Evolutionary conservation across 2,113 vertebrate species (phyloP), one percentile per base, ranked within the genome.

Genomic region (Ophiodon elongatus): DNA sequence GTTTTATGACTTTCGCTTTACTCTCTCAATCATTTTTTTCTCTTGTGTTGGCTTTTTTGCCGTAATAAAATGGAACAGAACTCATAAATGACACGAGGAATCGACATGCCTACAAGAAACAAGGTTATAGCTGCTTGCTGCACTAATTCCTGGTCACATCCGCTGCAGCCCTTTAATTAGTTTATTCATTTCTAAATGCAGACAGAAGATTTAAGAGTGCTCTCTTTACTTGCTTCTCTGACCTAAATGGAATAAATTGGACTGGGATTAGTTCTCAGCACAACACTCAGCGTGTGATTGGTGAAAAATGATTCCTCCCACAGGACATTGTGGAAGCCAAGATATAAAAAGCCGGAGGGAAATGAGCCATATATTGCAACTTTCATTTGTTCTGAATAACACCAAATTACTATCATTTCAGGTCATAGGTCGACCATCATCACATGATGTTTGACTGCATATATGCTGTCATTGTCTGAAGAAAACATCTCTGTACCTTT

Each of bases 231-330:
- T 88, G 74, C 83, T 91, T 85, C 88, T 80, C 79, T 91, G 92
- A 92, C 93, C 93, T 89, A 91, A 94, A 92, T 94, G 87, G 88
- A 88, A 89, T 86, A 88, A 92, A 95, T 93, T 93, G 87, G 86
- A 83, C 82, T 85, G 85, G 88, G 87, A 94, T 93, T 93, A 90
- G 89, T 92, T 93, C 87, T 89, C 68, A 17, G 78, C 80, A 83
- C 67, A 85, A 83, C 75, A 80, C 85, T 80, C 72, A 15, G 68
- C 39, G 67, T 84, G 87, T 69, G 91, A 86, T 83, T 82, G 76
- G 81, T 70, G 73, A 86, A 84, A 91, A 90, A 74, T 79, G 60
- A 85, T 84, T 91, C 78, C 69, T 84, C 85, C 76, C 50, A 27
- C 29, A 47, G 79, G 85, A 79, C 60, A 63, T 29, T 45, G 21